Base-by-base conservation (phyloP, 2,888 invertebrate genomes). In the Archips xylosteana region DNA sequence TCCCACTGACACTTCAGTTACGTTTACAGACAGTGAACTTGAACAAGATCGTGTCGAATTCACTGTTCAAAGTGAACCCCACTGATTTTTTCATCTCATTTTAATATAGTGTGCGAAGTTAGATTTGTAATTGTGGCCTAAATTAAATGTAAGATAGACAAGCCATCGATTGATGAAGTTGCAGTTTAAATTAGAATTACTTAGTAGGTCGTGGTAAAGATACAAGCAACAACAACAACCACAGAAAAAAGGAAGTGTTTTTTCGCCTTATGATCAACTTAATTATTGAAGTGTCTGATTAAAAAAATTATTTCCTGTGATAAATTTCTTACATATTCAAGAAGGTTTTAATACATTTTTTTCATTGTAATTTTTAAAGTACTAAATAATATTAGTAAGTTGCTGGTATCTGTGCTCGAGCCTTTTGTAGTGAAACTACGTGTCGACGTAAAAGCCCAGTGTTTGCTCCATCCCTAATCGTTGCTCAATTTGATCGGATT, bases 91-190 rank as follows among this genome's bases (percentile, higher is more conserved):
- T 59, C 13, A 47, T 57, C 49, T 70, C 66, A 13, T 34, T 15
- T 60, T 57, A 74, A 65, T 49, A 70, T 74, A 74, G 64, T 69
- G 61, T 70, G 64, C 45, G 64, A 36, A 60, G 57, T 60, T 73
- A 66, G 61, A 42, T 74, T 68, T 63, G 71, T 64, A 61, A 71
- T 70, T 75, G 76, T 78, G 78, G 79, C 79, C 80, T 80, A 79
- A 79, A 71, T 34, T 66, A 61, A 73, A 47, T 49, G 66, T 74
- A 74, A 67, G 60, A 70, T 69, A 72, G 39, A 69, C 73, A 51
- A 74, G 51, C 36, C 70, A 74, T 65, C 74, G 74, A 70, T 65
- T 36, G 74, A 65, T 74, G 71, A 66, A 66, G 66, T 74, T 74
- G 74, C 71, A 59, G 62, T 62, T 54, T 59, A 62, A 66, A 47